Evolutionary conservation across 2,113 vertebrate genomes (phyloP).

Genomic region (Triplophysa tibetana): DNA sequence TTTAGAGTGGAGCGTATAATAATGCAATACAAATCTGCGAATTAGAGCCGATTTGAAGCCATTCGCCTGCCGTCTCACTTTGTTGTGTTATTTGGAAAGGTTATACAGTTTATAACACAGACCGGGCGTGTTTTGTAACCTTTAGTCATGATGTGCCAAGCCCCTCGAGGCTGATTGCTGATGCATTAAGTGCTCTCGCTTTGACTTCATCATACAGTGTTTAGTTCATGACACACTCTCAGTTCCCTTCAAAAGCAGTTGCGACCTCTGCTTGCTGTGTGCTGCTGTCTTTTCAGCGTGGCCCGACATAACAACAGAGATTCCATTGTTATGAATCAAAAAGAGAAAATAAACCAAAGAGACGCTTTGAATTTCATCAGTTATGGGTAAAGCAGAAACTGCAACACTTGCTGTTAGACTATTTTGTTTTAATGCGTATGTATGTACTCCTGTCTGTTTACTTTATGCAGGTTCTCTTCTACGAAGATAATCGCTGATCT

Average conservation of each 20-base stretch:
- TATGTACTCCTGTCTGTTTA: background rate
- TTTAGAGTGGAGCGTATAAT: conserved; percentile 23
- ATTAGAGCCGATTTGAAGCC: conserved; percentile 42
- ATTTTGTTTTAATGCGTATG: conserved; percentile 9
- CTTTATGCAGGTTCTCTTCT: background rate
- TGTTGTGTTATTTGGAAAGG: conserved; percentile 39
- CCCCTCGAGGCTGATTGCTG: conserved; percentile 39
- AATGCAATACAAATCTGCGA: conserved; percentile 40
- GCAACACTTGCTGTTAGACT: background rate
- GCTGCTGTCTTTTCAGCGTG: conserved; percentile 52
- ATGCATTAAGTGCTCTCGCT: conserved; percentile 43
- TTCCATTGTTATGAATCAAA: conserved; percentile 32
- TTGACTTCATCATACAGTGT: conserved; percentile 31
- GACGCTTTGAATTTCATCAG: conserved; percentile 17
- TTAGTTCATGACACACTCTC: conserved; percentile 42
- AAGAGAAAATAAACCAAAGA: conserved; percentile 17
- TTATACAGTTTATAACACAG: conserved; percentile 26
- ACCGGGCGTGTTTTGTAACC: conserved; percentile 35
- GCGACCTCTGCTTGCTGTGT: conserved; percentile 43
- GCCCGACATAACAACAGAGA: conserved; percentile 32
- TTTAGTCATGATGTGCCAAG: conserved; percentile 34
- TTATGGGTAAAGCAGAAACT: conserved; percentile 18
- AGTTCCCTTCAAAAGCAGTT: conserved; percentile 42
- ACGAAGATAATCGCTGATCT: background rate
- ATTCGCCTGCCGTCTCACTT: conserved; percentile 5